These are phyloP conservation scores for Aricia artaxerxes DNA, from an alignment of 2,888 invertebrate species.

Conservation along the genomic window DNA sequence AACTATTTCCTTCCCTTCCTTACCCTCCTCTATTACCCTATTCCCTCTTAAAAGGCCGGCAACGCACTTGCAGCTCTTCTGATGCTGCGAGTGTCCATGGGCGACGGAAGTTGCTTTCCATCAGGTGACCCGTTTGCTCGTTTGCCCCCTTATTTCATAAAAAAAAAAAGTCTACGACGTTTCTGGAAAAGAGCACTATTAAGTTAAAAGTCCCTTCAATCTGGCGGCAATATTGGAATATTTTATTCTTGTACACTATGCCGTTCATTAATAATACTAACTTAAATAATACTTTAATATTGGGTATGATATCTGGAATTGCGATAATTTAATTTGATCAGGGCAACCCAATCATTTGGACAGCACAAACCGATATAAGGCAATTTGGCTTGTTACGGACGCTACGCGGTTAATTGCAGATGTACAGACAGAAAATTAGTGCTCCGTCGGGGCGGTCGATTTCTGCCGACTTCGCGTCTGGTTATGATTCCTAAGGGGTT, in stretches of 20 bases:
- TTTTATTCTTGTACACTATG: too few species aligned
- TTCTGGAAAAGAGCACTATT: too few species aligned
- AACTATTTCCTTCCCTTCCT: too few species aligned
- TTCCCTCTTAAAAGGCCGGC: too few species aligned
- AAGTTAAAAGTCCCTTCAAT: too few species aligned
- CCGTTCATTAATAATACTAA: background rate
- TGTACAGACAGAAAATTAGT: constrained; percentile 66
- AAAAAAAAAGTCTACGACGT: background rate
- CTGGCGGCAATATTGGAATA: too few species aligned
- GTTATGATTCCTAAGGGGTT: constrained; percentile 17
- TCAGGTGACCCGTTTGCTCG: too few species aligned
- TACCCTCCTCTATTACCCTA: too few species aligned
- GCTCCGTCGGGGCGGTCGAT: constrained; percentile 39
- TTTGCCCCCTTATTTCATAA: too few species aligned
- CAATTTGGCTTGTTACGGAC: constrained; percentile 60
- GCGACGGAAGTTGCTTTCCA: too few species aligned
- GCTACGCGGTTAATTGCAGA: constrained; percentile 62
- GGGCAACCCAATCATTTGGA: constrained; percentile 36
- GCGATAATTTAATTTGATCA: constrained; percentile 12
- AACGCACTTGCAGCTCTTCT: too few species aligned
- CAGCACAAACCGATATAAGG: constrained; percentile 62
- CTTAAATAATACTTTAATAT: background rate
- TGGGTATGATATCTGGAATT: background rate
- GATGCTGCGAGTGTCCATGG: too few species aligned
- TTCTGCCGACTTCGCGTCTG: constrained; percentile 32